A percentile compares a stretch with the other conserved stretches of the same genome.
Conservation (phyloP, 2,797 vertebrate species). For the Tapera naevia region DNA sequence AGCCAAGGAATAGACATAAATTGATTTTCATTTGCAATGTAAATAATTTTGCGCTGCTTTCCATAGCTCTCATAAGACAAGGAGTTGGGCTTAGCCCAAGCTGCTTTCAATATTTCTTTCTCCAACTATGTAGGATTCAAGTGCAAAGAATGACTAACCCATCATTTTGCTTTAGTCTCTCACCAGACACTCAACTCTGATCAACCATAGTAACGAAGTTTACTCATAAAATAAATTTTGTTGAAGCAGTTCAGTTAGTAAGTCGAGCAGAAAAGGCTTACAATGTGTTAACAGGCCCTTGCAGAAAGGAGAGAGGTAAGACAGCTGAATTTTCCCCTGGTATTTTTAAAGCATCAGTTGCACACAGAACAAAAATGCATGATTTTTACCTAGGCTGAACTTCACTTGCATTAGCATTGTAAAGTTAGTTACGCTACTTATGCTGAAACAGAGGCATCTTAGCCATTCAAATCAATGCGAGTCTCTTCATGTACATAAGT, state of each 20-base stretch:
- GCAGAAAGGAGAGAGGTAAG: not conserved
- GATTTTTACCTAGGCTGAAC: not conserved
- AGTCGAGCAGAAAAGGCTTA: not conserved
- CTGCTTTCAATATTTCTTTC: slow-evolving; percentile 1
- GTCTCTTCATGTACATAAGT: not conserved
- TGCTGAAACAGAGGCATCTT: not conserved
- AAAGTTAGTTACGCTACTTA: not conserved
- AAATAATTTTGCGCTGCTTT: slow-evolving; percentile 2
- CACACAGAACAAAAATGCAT: not conserved
- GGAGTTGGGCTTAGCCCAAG: not conserved
- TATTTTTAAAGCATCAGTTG: not conserved
- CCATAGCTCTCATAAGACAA: not conserved
- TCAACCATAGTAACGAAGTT: slow-evolving; percentile 7
- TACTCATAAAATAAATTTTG: slow-evolving; percentile 35
- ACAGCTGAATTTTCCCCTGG: not conserved
- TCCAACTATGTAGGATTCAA: not conserved
- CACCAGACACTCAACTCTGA: slow-evolving; percentile 10
- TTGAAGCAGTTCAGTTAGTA: not conserved
- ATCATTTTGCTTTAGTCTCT: slow-evolving; percentile 2
- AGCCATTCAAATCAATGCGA: not conserved
- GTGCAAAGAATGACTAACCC: not conserved
- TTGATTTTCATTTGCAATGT: slow-evolving; percentile 27
- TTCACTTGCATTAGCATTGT: not conserved
- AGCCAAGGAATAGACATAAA: not conserved
- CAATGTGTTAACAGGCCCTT: not conserved